phyloP scores from a whole-genome alignment of 2,113 vertebrate species.

The Paralichthys olivaceus region DNA sequence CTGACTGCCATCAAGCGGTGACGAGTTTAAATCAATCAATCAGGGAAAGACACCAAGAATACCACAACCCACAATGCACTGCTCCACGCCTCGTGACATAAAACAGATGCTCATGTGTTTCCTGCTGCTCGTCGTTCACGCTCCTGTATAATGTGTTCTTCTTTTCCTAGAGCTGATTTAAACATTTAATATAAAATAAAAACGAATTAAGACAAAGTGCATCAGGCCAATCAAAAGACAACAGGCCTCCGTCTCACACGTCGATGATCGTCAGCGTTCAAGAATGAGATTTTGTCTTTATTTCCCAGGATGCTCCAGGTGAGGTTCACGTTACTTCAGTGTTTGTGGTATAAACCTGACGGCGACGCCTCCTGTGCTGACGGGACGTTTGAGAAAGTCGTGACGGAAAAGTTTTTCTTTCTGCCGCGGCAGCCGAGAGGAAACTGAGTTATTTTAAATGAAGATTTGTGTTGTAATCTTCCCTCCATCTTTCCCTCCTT shows the following conservation, averaged over 20 bases:
- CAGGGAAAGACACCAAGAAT: no score
- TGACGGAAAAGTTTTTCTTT: conserved; percentile 6
- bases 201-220: no score
- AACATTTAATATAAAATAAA: no score
- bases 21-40: not conserved
- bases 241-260: no score
- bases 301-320: not conserved
- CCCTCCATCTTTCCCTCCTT: conserved; percentile 11
- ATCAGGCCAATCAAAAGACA: no score
- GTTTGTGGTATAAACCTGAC: not conserved
- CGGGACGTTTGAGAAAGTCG: conserved; percentile 27
- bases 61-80: not conserved
- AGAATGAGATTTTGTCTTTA: no score
- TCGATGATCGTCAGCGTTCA: no score
- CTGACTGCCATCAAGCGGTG: conserved; percentile 23
- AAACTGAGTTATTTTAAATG: conserved; percentile 47
- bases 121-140: no score
- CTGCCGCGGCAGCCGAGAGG: not conserved
- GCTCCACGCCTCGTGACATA: not conserved
- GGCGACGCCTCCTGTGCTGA: not conserved
- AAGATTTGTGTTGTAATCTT: conserved; percentile 58
- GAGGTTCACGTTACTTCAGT: not conserved
- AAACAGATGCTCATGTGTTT: no score
- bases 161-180: no score
- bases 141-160: no score